These are phyloP conservation scores for Stramonita haemastoma DNA, from an alignment of 2,888 invertebrate species.

Conservation along the genomic window DNA sequence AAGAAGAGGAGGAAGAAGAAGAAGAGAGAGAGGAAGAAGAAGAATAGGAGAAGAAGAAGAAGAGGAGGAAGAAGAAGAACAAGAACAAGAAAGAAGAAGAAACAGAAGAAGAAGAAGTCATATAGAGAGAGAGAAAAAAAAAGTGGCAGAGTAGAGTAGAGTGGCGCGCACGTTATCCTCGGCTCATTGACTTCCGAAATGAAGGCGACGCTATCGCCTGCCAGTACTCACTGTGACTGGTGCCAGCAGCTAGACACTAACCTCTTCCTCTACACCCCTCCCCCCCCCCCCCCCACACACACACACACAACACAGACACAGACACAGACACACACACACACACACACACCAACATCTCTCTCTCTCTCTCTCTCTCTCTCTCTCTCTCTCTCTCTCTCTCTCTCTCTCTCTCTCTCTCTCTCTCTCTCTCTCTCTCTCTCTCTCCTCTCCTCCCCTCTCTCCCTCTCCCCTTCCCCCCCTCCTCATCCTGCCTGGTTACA, in stretches of 20 bases:
- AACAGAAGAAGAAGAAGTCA: not conserved
- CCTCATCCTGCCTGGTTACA: not conserved
- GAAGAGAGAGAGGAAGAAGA: not conserved
- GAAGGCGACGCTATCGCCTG: slow-evolving; percentile 20
- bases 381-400: not conserved
- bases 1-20: not conserved
- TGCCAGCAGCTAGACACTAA: not conserved
- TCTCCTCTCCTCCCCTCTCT: not conserved
- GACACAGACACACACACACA: too few species aligned
- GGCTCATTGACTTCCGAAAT: slow-evolving; percentile 24
- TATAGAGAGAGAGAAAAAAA: not conserved
- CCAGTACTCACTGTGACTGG: not conserved
- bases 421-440: not conserved
- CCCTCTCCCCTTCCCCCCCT: not conserved
- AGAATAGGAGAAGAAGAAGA: not conserved
- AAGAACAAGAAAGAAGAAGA: not conserved
- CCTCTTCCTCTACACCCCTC: not conserved
- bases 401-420: not conserved
- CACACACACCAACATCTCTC: not conserved
- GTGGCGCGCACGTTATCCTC: not conserved
- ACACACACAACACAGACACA: too few species aligned
- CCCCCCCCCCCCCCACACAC: not conserved
- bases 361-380: not conserved
- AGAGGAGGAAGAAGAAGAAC: not conserved
- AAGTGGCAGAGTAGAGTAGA: not conserved